phyloP scores from a whole-genome alignment of 2,113 vertebrate genomes.

The Daphoenositta chrysoptera region DNA sequence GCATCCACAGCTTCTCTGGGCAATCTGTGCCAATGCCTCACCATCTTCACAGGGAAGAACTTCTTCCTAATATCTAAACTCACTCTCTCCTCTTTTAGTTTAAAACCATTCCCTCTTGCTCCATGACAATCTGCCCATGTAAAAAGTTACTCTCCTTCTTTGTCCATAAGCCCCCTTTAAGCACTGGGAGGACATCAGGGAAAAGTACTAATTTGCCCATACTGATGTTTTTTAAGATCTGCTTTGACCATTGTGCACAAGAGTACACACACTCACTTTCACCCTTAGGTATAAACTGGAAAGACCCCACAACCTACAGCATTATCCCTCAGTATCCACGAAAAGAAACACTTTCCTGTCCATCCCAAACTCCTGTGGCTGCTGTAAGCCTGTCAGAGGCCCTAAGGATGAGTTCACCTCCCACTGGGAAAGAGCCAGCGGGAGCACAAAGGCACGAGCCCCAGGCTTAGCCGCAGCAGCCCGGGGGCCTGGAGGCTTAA shows the following conservation, averaged over 20 bases:
- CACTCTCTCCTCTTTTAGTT: neutral
- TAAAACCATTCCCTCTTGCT: neutral
- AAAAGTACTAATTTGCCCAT: neutral
- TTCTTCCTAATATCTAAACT: neutral
- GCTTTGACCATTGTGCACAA: neutral
- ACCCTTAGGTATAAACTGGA: neutral
- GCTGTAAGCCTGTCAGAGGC: neutral
- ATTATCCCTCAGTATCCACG: neutral
- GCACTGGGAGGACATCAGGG: too few species aligned
- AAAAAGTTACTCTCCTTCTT: neutral
- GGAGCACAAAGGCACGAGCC: neutral
- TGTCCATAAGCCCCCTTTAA: neutral
- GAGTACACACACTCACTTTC: rapidly evolving
- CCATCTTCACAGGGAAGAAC: too few species aligned
- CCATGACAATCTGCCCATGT: neutral
- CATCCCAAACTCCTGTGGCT: neutral
- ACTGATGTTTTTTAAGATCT: neutral
- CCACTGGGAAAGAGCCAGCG: neutral
- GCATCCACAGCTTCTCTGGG: neutral
- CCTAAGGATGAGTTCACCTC: neutral
- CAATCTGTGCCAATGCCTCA: neutral
- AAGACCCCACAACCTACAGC: neutral
- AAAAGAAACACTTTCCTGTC: neutral
- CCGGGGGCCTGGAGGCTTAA: neutral
- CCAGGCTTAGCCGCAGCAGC: neutral